These are phyloP conservation scores for Meiosimyza decipiens DNA, from an alignment of 2,888 invertebrate species.

Conservation along the genomic window DNA sequence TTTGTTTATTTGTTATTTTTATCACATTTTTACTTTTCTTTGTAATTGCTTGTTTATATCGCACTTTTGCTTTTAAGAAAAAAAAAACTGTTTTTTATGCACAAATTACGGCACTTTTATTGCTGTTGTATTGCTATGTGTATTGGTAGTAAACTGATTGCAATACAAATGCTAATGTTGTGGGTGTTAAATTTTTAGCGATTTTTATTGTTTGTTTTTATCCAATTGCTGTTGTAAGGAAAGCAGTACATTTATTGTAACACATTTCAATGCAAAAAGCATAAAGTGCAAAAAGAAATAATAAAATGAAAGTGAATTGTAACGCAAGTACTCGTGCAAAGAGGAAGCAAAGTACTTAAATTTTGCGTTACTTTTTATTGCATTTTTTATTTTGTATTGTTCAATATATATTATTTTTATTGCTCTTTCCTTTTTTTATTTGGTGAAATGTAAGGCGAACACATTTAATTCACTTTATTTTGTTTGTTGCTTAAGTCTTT, in stretches of 20 bases:
- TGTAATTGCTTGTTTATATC: too few relatives aligned
- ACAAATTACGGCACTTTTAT: too few relatives aligned
- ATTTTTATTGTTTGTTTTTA: background rate
- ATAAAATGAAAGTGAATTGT: constrained; percentile 59
- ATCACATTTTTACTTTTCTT: constrained; percentile 1
- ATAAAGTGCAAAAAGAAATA: background rate
- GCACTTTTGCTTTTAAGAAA: too few relatives aligned
- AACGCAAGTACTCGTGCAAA: constrained; percentile 44
- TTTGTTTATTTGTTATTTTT: background rate
- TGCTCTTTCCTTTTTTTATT: too few relatives aligned
- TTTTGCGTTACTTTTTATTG: background rate
- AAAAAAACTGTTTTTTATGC: too few relatives aligned
- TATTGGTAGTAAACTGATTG: too few relatives aligned
- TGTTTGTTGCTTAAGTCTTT: too few relatives aligned
- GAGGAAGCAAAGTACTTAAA: constrained; percentile 15
- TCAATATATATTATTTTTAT: background rate
- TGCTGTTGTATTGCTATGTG: too few relatives aligned
- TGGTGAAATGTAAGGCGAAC: too few relatives aligned
- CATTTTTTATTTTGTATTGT: background rate
- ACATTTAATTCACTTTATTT: too few relatives aligned
- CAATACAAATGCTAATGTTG: background rate
- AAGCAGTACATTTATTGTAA: background rate
- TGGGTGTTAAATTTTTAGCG: background rate
- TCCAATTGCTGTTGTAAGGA: background rate
- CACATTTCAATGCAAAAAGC: constrained; percentile 20